Evolutionary conservation across 1,140 invertebrate species (phyloP), one percentile per base, ranked within the genome.

Genomic region (Drosophila guanche): DNA sequence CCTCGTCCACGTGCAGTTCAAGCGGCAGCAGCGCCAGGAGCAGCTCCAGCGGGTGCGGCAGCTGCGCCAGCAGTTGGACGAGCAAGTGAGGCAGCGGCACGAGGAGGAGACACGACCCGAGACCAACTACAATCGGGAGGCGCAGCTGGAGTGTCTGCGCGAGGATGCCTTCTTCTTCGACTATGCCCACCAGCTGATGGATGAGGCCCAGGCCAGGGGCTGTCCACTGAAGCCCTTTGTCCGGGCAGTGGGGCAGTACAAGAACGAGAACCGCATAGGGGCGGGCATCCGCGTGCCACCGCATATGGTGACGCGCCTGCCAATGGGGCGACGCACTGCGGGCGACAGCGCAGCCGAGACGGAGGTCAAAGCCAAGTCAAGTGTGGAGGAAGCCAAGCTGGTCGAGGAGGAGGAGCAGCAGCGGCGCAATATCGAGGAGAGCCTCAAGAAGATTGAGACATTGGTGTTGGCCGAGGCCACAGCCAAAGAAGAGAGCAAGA

Each of bases 101-200:
- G 71, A 63, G 8, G 63, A 68, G 33, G 70, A 83, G 12, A 66
- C 70, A 0, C 59, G 75, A 1, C 83, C 84, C 6, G 59, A 46
- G 1, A 76, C 51, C 46, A 83, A 88, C 48, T 88, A 88, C 75
- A 88, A 88, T 60, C 23, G 75, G 1, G 47, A 72, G 48, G 83
- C 83, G 5, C 75, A 83, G 12, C 25, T 88, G 47, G 83, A 88
- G 27, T 59, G 59, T n/a, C 45, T 88, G 5, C 79, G 75, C 14
- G 84, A 88, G 48, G 84, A 88, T 45, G 71, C 48, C 27, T 69
- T 63, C 60, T 88, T 88, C 29, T 67, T 89, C 42, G 75, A 88
- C 40, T 88, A 88, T 12, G 83, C 83, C 8, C 67, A 57, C 3
- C 76, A 81, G 37, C 55, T 88, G 22, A 88, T 88, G 79, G 43